Conservation (phyloP, 2,113 vertebrate genomes). For the Hippocampus barbouri region DNA sequence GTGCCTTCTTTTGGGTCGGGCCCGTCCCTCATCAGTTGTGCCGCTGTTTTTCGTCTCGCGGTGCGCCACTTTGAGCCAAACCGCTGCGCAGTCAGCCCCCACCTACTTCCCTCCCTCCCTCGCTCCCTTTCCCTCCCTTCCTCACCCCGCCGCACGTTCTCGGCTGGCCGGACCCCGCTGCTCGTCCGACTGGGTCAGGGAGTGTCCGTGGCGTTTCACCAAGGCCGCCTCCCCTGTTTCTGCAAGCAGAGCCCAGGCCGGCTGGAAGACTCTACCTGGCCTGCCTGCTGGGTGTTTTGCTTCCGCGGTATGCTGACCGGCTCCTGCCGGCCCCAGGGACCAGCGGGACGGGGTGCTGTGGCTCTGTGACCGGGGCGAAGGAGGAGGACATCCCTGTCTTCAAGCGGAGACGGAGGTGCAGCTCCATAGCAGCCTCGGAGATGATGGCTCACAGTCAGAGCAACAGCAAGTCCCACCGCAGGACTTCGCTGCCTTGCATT, state of each 20-base stretch:
- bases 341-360: constrained; percentile 76
- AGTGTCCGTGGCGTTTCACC: constrained; percentile 62
- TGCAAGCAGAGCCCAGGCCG: constrained; percentile 77
- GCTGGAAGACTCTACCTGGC: constrained; percentile 89
- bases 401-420: constrained; percentile 86
- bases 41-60: constrained; percentile 73
- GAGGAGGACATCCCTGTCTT: constrained; percentile 81
- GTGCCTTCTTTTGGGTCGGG: constrained; percentile 81
- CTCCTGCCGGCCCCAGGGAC: constrained; percentile 77
- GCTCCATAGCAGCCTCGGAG: constrained; percentile 85
- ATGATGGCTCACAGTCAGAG: constrained; percentile 81
- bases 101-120: not conserved
- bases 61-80: constrained; percentile 82
- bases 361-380: constrained; percentile 72
- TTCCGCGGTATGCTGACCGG: constrained; percentile 83
- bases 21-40: constrained; percentile 71
- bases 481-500: constrained; percentile 94
- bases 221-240: constrained; percentile 71
- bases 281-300: constrained; percentile 82
- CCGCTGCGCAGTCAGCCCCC: constrained; percentile 71
- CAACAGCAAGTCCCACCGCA: constrained; percentile 85
- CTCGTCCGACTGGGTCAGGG: constrained; percentile 80
- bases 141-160: constrained; percentile 77
- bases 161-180: constrained; percentile 78
- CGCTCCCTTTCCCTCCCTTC: not conserved